A percentile compares a stretch with the other conserved stretches of the same genome.
Evolutionary conservation across 1,140 invertebrate species (phyloP).

Genomic region (Thrips palmi): DNA sequence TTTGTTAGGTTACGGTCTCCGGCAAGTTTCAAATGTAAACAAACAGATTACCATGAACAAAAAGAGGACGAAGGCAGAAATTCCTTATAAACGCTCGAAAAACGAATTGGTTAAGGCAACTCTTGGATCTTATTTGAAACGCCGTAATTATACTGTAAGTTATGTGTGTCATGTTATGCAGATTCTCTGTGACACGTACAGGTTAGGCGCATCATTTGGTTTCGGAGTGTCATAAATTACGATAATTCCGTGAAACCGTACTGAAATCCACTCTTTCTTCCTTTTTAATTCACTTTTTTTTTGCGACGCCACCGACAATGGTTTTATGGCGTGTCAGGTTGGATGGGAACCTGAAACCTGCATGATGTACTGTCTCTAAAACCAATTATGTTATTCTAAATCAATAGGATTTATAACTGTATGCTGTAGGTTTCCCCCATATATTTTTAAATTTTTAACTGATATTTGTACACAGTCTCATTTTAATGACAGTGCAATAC

Average conservation of each 20-base stretch:
- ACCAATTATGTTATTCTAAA: no score
- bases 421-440: no score
- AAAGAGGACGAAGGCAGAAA: no score
- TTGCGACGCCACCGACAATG: neutral
- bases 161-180: neutral
- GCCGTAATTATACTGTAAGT: conserved; percentile 13
- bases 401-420: no score
- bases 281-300: neutral
- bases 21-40: no score
- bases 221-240: neutral
- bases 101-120: conserved; percentile 12
- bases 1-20: no score
- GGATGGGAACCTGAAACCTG: neutral
- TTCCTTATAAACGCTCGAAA: conserved; percentile 12
- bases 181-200: neutral
- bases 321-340: neutral
- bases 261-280: neutral
- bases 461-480: no score
- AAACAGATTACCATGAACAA: no score
- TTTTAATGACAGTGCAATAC: no score
- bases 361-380: no score
- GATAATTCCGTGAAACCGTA: neutral
- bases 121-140: conserved; percentile 12
- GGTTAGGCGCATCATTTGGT: neutral
- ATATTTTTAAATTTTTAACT: no score